Conservation (phyloP, 2,113 vertebrate species). For the Prochilodus magdalenae region DNA sequence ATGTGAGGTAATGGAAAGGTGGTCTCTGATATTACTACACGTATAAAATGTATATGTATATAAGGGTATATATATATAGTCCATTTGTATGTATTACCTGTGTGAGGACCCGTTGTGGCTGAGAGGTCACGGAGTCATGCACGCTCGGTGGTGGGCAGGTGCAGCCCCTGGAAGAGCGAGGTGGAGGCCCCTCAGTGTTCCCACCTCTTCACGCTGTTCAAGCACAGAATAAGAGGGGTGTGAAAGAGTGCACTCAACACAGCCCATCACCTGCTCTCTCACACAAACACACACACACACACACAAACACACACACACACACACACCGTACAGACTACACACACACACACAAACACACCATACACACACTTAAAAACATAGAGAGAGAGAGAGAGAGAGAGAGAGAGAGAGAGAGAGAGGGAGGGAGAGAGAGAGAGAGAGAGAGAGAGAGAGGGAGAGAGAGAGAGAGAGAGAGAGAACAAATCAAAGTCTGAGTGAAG, state of each 20-base stretch:
- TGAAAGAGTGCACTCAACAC: constrained; percentile 82
- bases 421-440: background rate
- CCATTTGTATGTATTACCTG: constrained; percentile 63
- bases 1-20: no score
- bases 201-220: constrained; percentile 83
- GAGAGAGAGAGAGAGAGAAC: constrained; percentile 16
- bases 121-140: constrained; percentile 70
- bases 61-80: background rate
- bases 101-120: constrained; percentile 58
- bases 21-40: no score
- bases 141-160: constrained; percentile 66
- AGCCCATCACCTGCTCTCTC: constrained; percentile 80
- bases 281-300: constrained; percentile 65
- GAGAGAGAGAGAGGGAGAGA: background rate
- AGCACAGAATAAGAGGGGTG: constrained; percentile 80
- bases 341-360: constrained; percentile 56
- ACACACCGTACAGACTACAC: background rate
- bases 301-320: constrained; percentile 62
- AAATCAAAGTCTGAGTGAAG: constrained; percentile 36
- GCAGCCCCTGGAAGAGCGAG: constrained; percentile 76
- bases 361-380: background rate
- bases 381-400: no score
- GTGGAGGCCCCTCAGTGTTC: constrained; percentile 76
- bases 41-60: background rate
- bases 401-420: background rate